Evolutionary conservation across 1,140 invertebrate species (phyloP).

Genomic region (Pogonomyrmex barbatus): DNA sequence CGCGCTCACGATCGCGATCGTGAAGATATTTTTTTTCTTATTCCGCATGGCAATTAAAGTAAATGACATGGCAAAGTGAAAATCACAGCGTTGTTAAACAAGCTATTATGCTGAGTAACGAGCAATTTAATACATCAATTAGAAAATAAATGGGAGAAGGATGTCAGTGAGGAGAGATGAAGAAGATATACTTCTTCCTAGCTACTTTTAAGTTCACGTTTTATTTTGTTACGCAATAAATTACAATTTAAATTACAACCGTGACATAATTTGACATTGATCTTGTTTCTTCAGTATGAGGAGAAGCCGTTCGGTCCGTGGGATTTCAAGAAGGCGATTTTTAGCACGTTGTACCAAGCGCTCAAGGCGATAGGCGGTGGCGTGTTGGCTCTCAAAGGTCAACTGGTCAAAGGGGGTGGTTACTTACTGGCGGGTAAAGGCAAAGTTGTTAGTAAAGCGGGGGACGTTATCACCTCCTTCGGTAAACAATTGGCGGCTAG

Average conservation of each 20-base stretch:
- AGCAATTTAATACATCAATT: background rate
- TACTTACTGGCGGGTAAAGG: constrained; percentile 91
- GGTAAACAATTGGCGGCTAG: constrained; percentile 91
- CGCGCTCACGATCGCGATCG: background rate
- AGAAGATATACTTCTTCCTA: background rate
- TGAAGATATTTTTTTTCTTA: background rate
- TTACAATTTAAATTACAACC: constrained; percentile 16
- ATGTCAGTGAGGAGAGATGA: background rate
- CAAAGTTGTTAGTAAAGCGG: constrained; percentile 89
- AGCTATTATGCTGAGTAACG: background rate
- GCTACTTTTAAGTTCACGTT: background rate
- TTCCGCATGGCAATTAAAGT: constrained; percentile 4
- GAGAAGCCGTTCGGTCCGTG: constrained; percentile 89
- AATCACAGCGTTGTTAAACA: background rate
- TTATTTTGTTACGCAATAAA: constrained; percentile 19
- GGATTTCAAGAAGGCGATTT: constrained; percentile 92
- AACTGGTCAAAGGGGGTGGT: constrained; percentile 93
- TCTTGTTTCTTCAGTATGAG: constrained; percentile 82
- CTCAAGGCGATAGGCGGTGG: constrained; percentile 94
- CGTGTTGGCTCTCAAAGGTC: constrained; percentile 93
- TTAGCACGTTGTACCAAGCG: constrained; percentile 93
- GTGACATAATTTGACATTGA: constrained; percentile 1
- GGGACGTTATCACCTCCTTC: constrained; percentile 91
- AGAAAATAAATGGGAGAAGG: background rate
- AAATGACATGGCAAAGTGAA: constrained; percentile 1